phyloP scores from a whole-genome alignment of 1,140 invertebrate genomes.

The Aphelenchoides fujianensis region DNA sequence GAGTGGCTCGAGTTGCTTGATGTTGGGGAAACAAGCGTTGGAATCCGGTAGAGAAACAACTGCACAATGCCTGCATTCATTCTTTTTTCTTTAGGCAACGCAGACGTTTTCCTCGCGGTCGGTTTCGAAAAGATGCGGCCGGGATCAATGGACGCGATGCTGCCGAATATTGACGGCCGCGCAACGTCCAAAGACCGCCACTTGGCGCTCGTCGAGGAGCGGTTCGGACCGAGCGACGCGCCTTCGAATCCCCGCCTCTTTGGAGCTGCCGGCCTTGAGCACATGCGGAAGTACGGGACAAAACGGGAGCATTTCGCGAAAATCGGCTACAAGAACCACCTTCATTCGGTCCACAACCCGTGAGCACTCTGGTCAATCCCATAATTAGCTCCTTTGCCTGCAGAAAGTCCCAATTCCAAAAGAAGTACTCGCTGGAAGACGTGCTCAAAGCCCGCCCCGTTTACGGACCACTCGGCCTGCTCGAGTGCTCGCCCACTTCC shows the following conservation, averaged over 20 bases:
- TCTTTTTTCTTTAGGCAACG: no score
- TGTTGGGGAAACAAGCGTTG: slow-evolving; percentile 82
- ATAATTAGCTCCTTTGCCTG: slow-evolving; percentile 12
- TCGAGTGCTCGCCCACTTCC: slow-evolving; percentile 69
- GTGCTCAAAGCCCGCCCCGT: slow-evolving; percentile 79
- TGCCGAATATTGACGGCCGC: slow-evolving; percentile 70
- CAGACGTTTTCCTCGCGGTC: slow-evolving; percentile 82
- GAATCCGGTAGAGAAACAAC: no score
- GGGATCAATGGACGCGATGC: slow-evolving; percentile 78
- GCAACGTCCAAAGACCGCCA: slow-evolving; percentile 91
- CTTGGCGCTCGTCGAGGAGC: slow-evolving; percentile 77
- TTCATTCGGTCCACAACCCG: slow-evolving; percentile 85
- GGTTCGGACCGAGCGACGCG: slow-evolving; percentile 69
- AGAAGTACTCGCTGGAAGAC: slow-evolving; percentile 82
- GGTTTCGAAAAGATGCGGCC: slow-evolving; percentile 98
- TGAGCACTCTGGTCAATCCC: slow-evolving; percentile 36
- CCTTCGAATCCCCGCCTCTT: slow-evolving; percentile 79
- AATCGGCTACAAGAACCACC: slow-evolving; percentile 94
- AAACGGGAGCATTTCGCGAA: slow-evolving; percentile 88
- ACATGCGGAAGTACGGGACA: slow-evolving; percentile 92
- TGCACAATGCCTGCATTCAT: no score
- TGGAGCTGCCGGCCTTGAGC: slow-evolving; percentile 86
- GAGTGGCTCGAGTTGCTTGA: slow-evolving; percentile 85
- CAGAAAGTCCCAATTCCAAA: slow-evolving; percentile 84
- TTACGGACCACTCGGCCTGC: slow-evolving; percentile 83